Evolutionary conservation across 2,888 invertebrate genomes (phyloP), one percentile per base, ranked within the genome.

Genomic region (Maniola hyperantus): DNA sequence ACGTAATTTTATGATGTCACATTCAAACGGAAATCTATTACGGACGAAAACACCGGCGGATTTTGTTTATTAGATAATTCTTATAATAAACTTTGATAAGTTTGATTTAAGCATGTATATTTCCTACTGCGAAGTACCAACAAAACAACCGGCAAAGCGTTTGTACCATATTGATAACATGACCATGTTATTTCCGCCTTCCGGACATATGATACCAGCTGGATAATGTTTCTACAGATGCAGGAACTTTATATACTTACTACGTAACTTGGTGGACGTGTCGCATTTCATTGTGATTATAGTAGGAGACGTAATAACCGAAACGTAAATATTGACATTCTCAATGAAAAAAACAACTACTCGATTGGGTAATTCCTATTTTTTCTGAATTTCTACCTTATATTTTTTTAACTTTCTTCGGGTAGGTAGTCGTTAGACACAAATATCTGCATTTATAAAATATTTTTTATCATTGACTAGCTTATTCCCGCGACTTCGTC

Each of bases 81-180:
- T 1, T 6, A 50, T 20, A 5, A 20, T 11, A 20, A 50, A 36
- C 8, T 18, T 13, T 13, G n/a, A 26, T 15, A 5, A 53, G 11
- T 34, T 57, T 42, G 18, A 26, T 11, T 6, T 13, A 57, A 39
- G 57, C 57, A 42, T 57, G 42, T 6, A n/a, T 55, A 42, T 42
- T 57, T 42, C 39, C 57, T 39, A 42, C 26, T 42, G 20, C 18
- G 13, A 13, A 42, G 18, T 42, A 57, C 20, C 34, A 48, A 34
- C 48, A 11, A 48, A 33, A 34, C 59, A 59, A 46, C 46, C 20
- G 33, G 18, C 59, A 18, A 48, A 57, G 33, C 44, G 15, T 51
- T 54, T 61, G 68, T 66, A 66, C 64, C 68, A 66, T 70, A 68
- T 68, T 70, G 68, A 70, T 68, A 68, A 36, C 64, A 44, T 53